Evolutionary conservation across 1,140 invertebrate species (phyloP).

Genomic region (Anadara kagoshimensis): DNA sequence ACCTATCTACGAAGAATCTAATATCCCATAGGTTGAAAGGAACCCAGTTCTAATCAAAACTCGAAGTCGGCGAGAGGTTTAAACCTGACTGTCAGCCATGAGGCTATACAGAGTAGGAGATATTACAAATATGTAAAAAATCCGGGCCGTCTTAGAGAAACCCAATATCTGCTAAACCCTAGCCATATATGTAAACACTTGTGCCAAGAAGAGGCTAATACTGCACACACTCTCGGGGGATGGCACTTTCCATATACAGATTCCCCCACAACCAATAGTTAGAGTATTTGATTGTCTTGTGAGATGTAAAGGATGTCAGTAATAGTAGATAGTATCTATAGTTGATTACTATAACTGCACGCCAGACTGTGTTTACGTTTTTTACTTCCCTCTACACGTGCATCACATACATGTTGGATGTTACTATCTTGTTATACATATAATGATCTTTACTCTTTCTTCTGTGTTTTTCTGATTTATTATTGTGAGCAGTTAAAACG

Average conservation of each 20-base stretch:
- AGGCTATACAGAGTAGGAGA: constrained; percentile 37
- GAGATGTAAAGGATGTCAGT: no score
- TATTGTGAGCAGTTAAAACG: no score
- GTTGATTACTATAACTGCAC: no score
- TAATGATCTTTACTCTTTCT: no score
- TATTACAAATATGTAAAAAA: constrained; percentile 51
- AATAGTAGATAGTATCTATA: no score
- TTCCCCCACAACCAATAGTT: not conserved
- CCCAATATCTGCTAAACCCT: constrained; percentile 39
- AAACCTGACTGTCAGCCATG: constrained; percentile 43
- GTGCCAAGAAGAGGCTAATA: constrained; percentile 25
- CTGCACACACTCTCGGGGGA: not conserved
- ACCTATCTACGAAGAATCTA: constrained; percentile 24
- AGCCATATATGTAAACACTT: constrained; percentile 47
- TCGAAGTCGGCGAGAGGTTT: constrained; percentile 31
- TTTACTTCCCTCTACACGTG: no score
- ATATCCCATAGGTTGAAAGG: constrained; percentile 45
- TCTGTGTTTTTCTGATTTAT: no score
- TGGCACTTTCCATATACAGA: constrained; percentile 8
- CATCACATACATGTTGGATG: no score
- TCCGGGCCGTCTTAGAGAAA: constrained; percentile 42
- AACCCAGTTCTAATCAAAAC: constrained; percentile 37
- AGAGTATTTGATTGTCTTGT: no score
- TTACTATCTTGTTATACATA: no score
- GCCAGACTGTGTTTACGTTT: no score